phyloP scores from a whole-genome alignment of 2,888 invertebrate species.

The Stenchaetothrips biformis region DNA sequence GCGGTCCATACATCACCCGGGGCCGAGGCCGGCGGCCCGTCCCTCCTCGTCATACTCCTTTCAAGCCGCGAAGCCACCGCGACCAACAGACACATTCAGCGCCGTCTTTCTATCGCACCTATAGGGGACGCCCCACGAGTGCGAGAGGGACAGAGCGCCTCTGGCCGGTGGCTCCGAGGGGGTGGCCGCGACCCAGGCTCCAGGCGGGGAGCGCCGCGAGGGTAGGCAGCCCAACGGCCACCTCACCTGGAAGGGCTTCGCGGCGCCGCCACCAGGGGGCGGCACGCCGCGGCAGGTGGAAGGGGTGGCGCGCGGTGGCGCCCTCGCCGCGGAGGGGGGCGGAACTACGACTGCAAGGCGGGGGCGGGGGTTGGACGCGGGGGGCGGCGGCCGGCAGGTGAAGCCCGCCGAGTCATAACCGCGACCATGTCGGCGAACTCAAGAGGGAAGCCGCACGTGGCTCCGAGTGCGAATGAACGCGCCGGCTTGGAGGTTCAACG shows the following conservation, averaged over 20 bases:
- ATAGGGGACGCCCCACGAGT: too few relatives aligned
- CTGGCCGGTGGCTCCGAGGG: background rate
- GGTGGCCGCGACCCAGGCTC: background rate
- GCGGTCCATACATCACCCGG: background rate
- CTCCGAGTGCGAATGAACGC: background rate
- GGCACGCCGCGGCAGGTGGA: background rate
- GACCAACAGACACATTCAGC: too few relatives aligned
- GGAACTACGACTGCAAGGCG: slow-evolving; percentile 29
- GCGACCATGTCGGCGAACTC: slow-evolving; percentile 20
- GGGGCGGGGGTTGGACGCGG: slow-evolving; percentile 5
- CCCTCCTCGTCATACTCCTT: too few relatives aligned
- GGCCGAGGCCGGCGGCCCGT: background rate
- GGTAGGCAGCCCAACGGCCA: slow-evolving; percentile 4
- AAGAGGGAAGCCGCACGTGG: background rate
- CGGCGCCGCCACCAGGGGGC: background rate
- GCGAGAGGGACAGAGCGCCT: too few relatives aligned
- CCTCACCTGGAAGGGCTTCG: background rate
- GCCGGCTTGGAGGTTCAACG: background rate
- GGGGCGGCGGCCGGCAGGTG: background rate
- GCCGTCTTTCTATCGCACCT: too few relatives aligned
- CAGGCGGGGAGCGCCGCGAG: background rate
- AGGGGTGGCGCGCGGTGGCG: background rate
- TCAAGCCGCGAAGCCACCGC: too few relatives aligned
- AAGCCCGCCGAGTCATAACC: slow-evolving; percentile 1
- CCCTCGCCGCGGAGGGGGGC: slow-evolving; percentile 26